Evolutionary conservation across 1,140 invertebrate genomes (phyloP), one percentile per base, ranked within the genome.

Genomic region (Zaprionus lachaisei): DNA sequence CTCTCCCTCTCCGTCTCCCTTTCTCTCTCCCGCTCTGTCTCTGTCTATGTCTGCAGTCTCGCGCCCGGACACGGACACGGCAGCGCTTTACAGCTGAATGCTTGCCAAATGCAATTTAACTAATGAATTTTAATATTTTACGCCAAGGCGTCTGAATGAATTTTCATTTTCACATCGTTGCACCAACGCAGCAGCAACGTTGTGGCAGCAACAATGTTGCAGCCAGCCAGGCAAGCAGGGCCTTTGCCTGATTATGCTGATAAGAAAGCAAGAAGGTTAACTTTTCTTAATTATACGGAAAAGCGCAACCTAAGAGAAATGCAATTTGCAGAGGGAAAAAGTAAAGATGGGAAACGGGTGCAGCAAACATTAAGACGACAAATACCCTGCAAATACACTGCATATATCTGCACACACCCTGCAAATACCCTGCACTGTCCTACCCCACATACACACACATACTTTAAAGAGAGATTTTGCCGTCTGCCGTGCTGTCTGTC

Each of bases 91-190:
- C 83, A 86, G 83, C 83, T 86, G 84, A 87, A 87, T 91, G 81
- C 81, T 90, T 90, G 85, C 85, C 85, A 91, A 91, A 91, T 91
- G 83, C 86, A 91, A 91, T 91, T 91, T 91, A 91, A 91, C 86
- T 91, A 92, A 87, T 90, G 90, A 92, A 92, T 92, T 92, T 92
- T 83, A 92, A 92, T 92, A 92, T 91, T 92, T 92, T 90, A 83
- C 85, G 84, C 82, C 85, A 79, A 81, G 81, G 77, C 78, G 81
- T 91, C 84, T 80, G 78, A 91, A 91, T 81, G 84, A 92, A 92
- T 86, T 92, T 92, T 83, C 90, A 91, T 91, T 91, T 85, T 92
- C 77, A 90, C 85, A 91, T 89, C 77, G 93, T 92, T 94, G 93
- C 92, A 84, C 84, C 78, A 83, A 76, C 77, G 31, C 31, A 34